These are phyloP conservation scores for Sprattus sprattus DNA, from an alignment of 2,113 vertebrate species.

Conservation along the genomic window DNA sequence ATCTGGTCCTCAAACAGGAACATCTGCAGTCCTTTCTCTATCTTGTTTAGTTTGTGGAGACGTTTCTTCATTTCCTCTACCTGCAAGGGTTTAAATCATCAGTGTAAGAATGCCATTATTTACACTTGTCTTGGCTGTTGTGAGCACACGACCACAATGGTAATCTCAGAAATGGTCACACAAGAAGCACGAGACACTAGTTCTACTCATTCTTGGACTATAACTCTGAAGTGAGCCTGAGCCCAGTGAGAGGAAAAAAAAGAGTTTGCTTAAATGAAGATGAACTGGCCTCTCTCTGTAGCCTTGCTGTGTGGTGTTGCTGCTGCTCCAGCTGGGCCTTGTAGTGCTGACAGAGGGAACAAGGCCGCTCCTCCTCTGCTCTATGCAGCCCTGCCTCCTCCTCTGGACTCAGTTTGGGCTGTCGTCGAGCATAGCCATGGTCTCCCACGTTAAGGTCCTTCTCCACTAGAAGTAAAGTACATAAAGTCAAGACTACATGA, in stretches of 20 bases:
- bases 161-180: neutral
- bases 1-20: slow-evolving; percentile 78
- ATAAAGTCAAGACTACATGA: slow-evolving; percentile 10
- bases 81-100: slow-evolving; percentile 46
- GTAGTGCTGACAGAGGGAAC: slow-evolving; percentile 70
- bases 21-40: slow-evolving; percentile 75
- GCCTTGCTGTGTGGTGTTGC: slow-evolving; percentile 69
- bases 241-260: neutral
- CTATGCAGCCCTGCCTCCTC: slow-evolving; percentile 52
- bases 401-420: slow-evolving; percentile 59
- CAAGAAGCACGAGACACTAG: neutral
- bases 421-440: slow-evolving; percentile 74
- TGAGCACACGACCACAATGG: neutral
- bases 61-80: slow-evolving; percentile 78
- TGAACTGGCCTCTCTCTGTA: slow-evolving; percentile 68
- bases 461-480: slow-evolving; percentile 56
- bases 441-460: slow-evolving; percentile 72
- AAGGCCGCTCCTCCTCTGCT: slow-evolving; percentile 57
- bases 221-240: neutral
- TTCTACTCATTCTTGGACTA: neutral
- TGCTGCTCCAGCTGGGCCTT: slow-evolving; percentile 74
- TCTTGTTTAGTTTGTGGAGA: slow-evolving; percentile 70
- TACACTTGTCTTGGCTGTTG: neutral
- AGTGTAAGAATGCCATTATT: neutral
- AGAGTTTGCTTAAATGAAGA: neutral